Conservation (phyloP, 2,797 vertebrate species). For the Spinus olivaceus region DNA sequence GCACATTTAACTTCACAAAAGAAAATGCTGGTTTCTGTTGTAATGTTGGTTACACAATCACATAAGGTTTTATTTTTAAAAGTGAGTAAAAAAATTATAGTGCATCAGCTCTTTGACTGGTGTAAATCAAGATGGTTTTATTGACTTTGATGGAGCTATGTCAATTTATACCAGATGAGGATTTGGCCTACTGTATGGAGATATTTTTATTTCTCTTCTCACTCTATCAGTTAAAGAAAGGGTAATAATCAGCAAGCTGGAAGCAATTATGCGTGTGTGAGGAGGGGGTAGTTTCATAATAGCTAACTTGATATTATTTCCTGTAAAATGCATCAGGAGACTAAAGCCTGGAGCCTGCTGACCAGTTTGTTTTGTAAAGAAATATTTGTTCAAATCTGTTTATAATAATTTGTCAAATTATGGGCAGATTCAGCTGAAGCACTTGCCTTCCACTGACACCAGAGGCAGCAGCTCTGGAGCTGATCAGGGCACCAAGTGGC, state of each 20-base stretch:
- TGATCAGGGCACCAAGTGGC: not conserved
- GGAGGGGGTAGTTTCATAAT: constrained; percentile 68
- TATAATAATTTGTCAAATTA: constrained; percentile 48
- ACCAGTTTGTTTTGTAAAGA: constrained; percentile 55
- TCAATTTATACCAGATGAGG: constrained; percentile 64
- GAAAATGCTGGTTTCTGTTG: constrained; percentile 49
- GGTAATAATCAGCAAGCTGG: constrained; percentile 65
- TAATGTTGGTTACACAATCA: constrained; percentile 59
- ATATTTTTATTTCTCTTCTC: constrained; percentile 62
- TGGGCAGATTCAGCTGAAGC: not conserved
- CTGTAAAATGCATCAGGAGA: constrained; percentile 65
- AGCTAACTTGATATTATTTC: constrained; percentile 67
- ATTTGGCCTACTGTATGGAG: constrained; percentile 58
- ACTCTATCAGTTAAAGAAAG: constrained; percentile 64
- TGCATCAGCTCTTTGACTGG: constrained; percentile 47
- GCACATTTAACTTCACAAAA: constrained; percentile 41
- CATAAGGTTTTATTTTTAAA: constrained; percentile 64
- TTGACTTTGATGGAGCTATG: constrained; percentile 64
- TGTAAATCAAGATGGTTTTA: constrained; percentile 62
- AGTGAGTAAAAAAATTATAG: constrained; percentile 56
- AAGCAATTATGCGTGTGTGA: constrained; percentile 58
- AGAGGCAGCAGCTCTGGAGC: not conserved
- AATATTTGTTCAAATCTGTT: constrained; percentile 51
- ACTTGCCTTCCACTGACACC: constrained; percentile 9
- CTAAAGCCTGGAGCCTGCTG: constrained; percentile 50